Percentiles rank a stretch among this genome's conserved stretches.
phyloP scores from a whole-genome alignment of 2,888 invertebrate species.

The Ypsolopha scabrella region DNA sequence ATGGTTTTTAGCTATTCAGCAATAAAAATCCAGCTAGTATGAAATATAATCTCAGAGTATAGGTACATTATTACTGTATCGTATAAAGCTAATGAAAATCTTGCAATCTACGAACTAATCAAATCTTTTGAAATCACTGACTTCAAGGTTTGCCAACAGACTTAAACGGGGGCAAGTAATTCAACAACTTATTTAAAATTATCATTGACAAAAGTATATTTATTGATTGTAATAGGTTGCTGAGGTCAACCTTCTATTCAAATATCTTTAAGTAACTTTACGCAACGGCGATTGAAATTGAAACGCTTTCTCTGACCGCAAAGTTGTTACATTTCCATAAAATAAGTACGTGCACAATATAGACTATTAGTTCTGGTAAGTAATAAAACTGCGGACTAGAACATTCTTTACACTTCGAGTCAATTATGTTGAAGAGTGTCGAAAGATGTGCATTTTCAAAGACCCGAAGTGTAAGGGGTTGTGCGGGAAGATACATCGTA shows the following conservation, averaged over 20 bases:
- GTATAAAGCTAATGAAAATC: too few relatives aligned
- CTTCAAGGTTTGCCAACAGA: not conserved
- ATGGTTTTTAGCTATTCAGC: not conserved
- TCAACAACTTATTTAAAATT: not conserved
- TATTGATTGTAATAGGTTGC: not conserved
- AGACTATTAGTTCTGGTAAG: not conserved
- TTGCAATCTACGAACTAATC: too few relatives aligned
- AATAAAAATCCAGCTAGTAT: too few relatives aligned
- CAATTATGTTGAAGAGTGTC: too few relatives aligned
- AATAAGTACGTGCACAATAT: not conserved
- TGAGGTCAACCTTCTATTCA: not conserved
- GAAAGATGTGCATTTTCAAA: too few relatives aligned
- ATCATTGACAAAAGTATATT: not conserved
- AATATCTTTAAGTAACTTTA: conserved; percentile 36
- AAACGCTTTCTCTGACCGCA: conserved; percentile 38
- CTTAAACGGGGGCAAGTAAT: not conserved
- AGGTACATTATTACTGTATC: too few relatives aligned
- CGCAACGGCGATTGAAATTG: conserved; percentile 19
- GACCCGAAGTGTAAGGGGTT: too few relatives aligned
- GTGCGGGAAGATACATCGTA: too few relatives aligned
- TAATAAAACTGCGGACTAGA: not conserved
- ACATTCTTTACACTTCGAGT: too few relatives aligned
- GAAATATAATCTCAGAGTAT: too few relatives aligned
- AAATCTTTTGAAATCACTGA: too few relatives aligned
- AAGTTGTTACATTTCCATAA: conserved; percentile 7